These are phyloP conservation scores for Sorex fumeus DNA, from an alignment of 2,113 vertebrate genomes.

Conservation along the genomic window DNA sequence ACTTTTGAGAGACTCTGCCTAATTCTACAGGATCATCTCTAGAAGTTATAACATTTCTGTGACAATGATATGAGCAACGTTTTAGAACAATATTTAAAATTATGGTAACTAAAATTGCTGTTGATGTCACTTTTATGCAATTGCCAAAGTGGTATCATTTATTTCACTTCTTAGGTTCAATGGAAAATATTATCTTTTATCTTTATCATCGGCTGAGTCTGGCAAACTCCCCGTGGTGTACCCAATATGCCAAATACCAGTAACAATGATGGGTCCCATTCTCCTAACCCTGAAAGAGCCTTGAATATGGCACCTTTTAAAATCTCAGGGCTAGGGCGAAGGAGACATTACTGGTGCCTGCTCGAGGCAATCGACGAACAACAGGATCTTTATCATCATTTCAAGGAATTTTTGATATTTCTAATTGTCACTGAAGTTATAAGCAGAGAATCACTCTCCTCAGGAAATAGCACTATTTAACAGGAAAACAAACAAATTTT, in stretches of 20 bases:
- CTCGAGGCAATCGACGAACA: no score
- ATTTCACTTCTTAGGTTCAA: constrained; percentile 14
- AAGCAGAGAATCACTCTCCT: neutral
- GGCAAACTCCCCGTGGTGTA: no score
- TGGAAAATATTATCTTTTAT: constrained; percentile 11
- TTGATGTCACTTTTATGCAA: neutral
- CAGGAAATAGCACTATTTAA: constrained; percentile 1
- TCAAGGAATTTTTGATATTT: constrained; percentile 23
- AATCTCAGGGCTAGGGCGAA: no score
- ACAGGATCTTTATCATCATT: constrained; percentile 35
- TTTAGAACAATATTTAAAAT: constrained; percentile 17
- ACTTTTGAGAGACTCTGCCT: neutral
- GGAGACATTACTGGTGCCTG: no score
- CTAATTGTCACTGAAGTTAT: constrained; percentile 16
- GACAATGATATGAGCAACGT: constrained; percentile 28
- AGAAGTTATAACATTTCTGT: neutral
- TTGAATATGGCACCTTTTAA: no score
- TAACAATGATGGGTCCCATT: no score
- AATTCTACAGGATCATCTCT: neutral
- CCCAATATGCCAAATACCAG: no score
- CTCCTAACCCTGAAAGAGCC: no score
- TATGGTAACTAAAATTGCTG: neutral
- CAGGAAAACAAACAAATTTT: constrained; percentile 22
- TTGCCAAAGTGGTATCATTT: neutral
- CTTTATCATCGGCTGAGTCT: no score